These are phyloP conservation scores for Ormyrus pomaceus DNA, from an alignment of 2,888 invertebrate genomes.

Conservation along the genomic window DNA sequence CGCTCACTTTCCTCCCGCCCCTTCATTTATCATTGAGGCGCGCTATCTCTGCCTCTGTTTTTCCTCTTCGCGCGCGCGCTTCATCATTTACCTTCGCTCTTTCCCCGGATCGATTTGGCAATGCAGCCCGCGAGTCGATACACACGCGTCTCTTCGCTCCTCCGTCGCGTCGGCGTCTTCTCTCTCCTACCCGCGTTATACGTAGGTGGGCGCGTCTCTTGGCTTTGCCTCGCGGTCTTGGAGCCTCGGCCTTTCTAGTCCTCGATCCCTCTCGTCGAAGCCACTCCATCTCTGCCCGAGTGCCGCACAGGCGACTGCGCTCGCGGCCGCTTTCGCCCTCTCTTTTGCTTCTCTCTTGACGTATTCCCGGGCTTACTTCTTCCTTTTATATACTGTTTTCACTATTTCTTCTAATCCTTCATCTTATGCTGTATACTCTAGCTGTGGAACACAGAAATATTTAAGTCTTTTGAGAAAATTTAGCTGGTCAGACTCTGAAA, in stretches of 20 bases:
- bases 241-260: constrained; percentile 37
- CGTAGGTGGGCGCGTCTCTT: background rate
- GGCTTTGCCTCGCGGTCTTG: constrained; percentile 17
- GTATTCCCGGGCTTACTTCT: background rate
- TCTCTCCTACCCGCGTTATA: background rate
- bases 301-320: constrained; percentile 53
- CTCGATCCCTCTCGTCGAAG: constrained; percentile 44
- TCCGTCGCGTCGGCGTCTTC: background rate
- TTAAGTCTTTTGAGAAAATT: too few species aligned
- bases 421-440: background rate
- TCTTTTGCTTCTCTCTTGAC: background rate
- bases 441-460: too few species aligned
- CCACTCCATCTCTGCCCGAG: constrained; percentile 57
- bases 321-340: background rate
- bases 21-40: constrained; percentile 11
- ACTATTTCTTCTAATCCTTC: constrained; percentile 36
- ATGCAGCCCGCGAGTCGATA: background rate
- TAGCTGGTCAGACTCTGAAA: too few species aligned
- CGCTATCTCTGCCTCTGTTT: background rate
- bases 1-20: too few species aligned
- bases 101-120: constrained; percentile 45
- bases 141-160: constrained; percentile 15
- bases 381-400: background rate
- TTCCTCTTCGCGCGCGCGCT: constrained; percentile 38
- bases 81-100: constrained; percentile 48